Base-by-base conservation (phyloP, 1,140 invertebrate species). In the Anadara kagoshimensis region DNA sequence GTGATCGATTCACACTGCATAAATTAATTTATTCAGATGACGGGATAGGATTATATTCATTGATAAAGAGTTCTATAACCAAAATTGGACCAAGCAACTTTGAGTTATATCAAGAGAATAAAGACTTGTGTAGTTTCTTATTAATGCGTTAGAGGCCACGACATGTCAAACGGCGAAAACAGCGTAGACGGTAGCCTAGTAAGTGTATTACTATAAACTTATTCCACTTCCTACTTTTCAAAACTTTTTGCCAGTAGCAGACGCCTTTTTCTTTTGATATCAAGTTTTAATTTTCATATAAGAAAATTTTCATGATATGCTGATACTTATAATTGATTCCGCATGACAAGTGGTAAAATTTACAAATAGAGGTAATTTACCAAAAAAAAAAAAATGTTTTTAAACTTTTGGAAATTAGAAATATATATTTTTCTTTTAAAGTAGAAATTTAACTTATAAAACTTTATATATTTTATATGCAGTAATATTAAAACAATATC, bases 101-200 rank as follows among this genome's bases (percentile, higher is more conserved):
- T 59, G 62, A 59, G 43, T 41, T 18, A 18, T 18, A 18, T 22
- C 16, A 51, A 22, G 20, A 51, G 61, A 63, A 63, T 63, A 63
- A 63, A 49, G 45, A 45, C 45, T 49, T 44, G 61, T 18, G 22
- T 49, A 63, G 36, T 26, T 24, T 45, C 61, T 14, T 24, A 45
- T 45, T 45, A 44, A 26, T 44, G 43, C 45, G 61, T 45, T 51
- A 22, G 45, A 36, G 41, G 41, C 41, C 47, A 69, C 69, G 70
- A 69, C 68, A 83, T 83, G 82, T 79, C 78, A 41, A 94, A 94
- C 88, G 92, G 94, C 86, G 94, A 95, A 84, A 93, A 93, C 81
- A 94, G 94, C 86, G 85, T 36, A 36, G 29, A 92, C 75, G 91
- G 87, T 41, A 89, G 89, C 65, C 78, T 91, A 88, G 91, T 92